Percentiles rank a stretch among this genome's conserved stretches.
These are phyloP conservation scores for Erethizon dorsatum DNA, from an alignment of 2,797 vertebrate species.

Conservation along the genomic window DNA sequence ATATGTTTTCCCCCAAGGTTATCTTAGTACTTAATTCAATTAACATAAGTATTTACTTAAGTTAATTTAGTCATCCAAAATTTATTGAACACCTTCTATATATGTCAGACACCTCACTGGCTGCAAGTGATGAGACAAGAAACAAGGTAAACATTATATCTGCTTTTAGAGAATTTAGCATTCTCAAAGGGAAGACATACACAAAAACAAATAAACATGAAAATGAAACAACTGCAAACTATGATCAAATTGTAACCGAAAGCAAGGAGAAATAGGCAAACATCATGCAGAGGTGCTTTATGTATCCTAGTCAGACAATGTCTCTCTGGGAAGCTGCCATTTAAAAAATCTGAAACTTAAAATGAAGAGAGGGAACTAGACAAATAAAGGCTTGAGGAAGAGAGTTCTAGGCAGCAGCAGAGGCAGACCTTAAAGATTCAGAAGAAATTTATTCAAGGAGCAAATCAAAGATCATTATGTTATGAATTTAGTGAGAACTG, in stretches of 20 bases:
- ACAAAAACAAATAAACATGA: neutral
- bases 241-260: neutral
- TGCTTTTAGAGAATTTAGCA: neutral
- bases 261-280: neutral
- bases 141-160: neutral
- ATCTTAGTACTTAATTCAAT: neutral
- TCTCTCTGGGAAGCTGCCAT: neutral
- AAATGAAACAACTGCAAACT: neutral
- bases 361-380: neutral
- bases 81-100: neutral
- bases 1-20: neutral
- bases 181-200: neutral
- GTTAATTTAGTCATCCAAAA: neutral
- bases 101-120: neutral
- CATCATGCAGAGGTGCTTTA: neutral
- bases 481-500: neutral
- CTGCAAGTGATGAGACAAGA: neutral
- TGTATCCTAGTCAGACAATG: neutral
- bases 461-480: neutral
- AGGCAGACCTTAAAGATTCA: neutral
- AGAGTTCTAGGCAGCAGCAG: neutral
- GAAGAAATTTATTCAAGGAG: neutral
- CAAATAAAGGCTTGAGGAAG: neutral
- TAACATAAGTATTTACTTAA: conserved; percentile 45
- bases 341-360: neutral